Conservation (phyloP, 2,888 invertebrate species). For the Xestobium rufovillosum region DNA sequence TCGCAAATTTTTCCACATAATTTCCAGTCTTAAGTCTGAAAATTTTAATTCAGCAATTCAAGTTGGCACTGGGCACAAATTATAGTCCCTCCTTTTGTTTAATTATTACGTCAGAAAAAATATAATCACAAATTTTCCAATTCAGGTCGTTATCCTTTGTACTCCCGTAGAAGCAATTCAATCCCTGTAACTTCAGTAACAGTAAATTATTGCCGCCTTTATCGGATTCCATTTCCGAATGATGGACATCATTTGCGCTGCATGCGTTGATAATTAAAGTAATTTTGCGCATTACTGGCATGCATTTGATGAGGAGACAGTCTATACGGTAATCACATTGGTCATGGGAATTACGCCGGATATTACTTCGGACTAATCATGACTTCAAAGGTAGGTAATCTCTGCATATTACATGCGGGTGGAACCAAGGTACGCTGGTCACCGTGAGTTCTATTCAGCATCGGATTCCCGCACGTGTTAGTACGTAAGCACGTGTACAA, state of each 20-base stretch:
- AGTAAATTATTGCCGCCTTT: too few relatives aligned
- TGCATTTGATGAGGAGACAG: background rate
- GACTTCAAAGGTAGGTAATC: constrained; percentile 1
- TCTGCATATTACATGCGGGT: constrained; percentile 2
- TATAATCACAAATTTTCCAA: too few relatives aligned
- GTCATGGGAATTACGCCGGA: background rate
- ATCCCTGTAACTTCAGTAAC: too few relatives aligned
- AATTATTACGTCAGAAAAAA: too few relatives aligned
- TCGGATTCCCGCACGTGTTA: constrained; percentile 1
- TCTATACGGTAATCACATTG: constrained; percentile 2
- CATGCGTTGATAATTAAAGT: background rate
- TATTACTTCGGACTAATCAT: background rate
- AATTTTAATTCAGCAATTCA: too few relatives aligned
- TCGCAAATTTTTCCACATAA: too few relatives aligned
- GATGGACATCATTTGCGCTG: background rate
- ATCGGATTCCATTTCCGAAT: background rate
- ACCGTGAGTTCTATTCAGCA: background rate
- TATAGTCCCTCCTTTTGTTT: too few relatives aligned
- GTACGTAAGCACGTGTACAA: background rate
- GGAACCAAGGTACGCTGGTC: background rate
- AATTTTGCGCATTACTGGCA: background rate
- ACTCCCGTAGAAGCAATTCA: too few relatives aligned
- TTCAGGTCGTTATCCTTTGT: too few relatives aligned
- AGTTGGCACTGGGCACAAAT: too few relatives aligned
- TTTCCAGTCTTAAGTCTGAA: too few relatives aligned